These are phyloP conservation scores for Bathynomus jamesi DNA, from an alignment of 1,140 invertebrate genomes.

Conservation along the genomic window DNA sequence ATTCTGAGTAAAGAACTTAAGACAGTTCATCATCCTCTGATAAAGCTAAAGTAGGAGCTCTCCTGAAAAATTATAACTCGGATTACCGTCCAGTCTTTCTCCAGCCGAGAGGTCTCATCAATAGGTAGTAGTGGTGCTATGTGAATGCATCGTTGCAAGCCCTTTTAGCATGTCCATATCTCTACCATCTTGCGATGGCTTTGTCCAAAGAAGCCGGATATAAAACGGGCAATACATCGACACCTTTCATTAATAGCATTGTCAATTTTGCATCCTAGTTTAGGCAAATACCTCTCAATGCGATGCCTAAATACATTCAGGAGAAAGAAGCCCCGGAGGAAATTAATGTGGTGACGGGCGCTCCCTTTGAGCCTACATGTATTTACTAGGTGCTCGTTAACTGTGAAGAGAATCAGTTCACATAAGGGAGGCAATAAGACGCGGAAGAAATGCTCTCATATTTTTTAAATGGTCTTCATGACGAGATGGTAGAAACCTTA, in stretches of 20 bases:
- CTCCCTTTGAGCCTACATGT: constrained; percentile 29
- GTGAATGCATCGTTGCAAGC: constrained; percentile 88
- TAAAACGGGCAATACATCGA: constrained; percentile 55
- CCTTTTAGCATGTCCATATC: constrained; percentile 80
- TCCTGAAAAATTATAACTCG: constrained; percentile 21
- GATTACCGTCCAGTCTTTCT: constrained; percentile 26
- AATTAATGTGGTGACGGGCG: constrained; percentile 19
- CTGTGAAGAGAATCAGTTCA: constrained; percentile 23
- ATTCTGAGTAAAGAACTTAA: background rate
- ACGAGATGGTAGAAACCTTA: constrained; percentile 52
- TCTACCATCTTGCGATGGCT: constrained; percentile 78
- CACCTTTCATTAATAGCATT: constrained; percentile 80
- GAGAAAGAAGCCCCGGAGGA: constrained; percentile 13
- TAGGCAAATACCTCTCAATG: constrained; percentile 33
- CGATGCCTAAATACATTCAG: constrained; percentile 23
- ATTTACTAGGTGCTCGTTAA: constrained; percentile 26
- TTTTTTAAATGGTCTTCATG: constrained; percentile 71
- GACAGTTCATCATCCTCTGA: background rate
- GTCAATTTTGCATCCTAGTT: constrained; percentile 49
- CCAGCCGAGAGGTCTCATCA: constrained; percentile 75
- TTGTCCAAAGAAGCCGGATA: constrained; percentile 50
- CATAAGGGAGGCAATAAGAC: constrained; percentile 29
- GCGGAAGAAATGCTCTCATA: constrained; percentile 33
- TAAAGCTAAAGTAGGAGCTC: constrained; percentile 3
- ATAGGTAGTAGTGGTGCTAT: constrained; percentile 90